Evolutionary conservation across 2,797 vertebrate genomes (phyloP).

Genomic region (Alexandromys oeconomus): DNA sequence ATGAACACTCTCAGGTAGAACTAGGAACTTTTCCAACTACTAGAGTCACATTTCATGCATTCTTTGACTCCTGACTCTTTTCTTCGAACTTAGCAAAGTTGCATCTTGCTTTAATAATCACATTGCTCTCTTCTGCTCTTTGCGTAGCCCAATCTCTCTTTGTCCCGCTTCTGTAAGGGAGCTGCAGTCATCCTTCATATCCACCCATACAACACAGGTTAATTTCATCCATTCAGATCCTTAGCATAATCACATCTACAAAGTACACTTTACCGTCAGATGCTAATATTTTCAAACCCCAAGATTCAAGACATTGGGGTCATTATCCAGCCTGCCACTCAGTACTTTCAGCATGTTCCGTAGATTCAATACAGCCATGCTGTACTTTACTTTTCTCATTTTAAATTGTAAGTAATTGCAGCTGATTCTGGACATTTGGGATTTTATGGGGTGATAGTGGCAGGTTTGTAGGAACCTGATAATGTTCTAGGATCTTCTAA

Average conservation of each 20-base stretch:
- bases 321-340: background rate
- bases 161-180: background rate
- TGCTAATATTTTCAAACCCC: background rate
- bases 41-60: background rate
- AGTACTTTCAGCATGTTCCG: background rate
- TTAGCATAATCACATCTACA: background rate
- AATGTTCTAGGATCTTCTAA: background rate
- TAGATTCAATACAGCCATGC: background rate
- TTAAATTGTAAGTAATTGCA: background rate
- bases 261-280: background rate
- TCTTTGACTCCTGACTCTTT: background rate
- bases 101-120: background rate
- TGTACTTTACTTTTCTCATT: background rate
- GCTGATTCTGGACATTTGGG: background rate
- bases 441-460: background rate
- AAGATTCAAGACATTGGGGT: background rate
- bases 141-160: background rate
- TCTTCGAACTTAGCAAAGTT: background rate
- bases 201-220: background rate
- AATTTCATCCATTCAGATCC: background rate
- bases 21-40: background rate
- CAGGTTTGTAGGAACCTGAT: background rate
- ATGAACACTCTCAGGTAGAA: background rate
- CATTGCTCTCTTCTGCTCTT: background rate
- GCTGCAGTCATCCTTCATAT: background rate